Base-by-base conservation (phyloP, 1,140 invertebrate species). In the Drosophila santomea region DNA sequence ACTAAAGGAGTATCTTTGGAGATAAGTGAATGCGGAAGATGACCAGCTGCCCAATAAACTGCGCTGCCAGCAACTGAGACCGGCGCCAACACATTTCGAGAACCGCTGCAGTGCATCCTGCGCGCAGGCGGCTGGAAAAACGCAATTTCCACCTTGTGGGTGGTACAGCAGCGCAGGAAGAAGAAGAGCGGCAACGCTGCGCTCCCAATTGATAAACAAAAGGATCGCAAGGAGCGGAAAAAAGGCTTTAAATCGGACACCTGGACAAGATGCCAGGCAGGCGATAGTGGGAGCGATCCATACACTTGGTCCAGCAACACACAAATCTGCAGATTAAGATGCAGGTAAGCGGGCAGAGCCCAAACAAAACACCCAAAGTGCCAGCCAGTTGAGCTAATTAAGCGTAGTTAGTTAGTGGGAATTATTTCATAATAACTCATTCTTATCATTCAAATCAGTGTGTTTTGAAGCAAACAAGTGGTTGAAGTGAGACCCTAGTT, bases 171-270 rank as follows among this genome's bases (percentile, higher is more conserved):
- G 52, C 32, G 44, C 12, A 41, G 44, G 3, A 67, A 67, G 64
- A 67, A 67, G 64, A 50, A 67, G 64, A 67, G 38, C 64, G 28
- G 45, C 64, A 67, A 51, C 64, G 64, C 64, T 66, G 59, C 63
- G 11, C 10, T 41, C 25, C 12, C 12, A 32, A 8, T 56, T 32
- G 14, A 58, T 58, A 62, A 59, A 61, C 44, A 63, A 35, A 39
- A 28, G 6, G 10, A 28, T 17, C 11, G 6, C 35, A 41, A 20
- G 17, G 5, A 17, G 3, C 12, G 8, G 1, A 25, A 11, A 41
- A 20, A 6, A 11, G 17, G 23, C 23, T 20, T 14, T 61, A 2
- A 60, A 41, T 23, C 20, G 6, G 32, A 2, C 59, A 23, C 8
- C 32, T 15, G 23, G 20, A 36, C 52, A 44, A 51, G 14, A 58